Base-by-base conservation (phyloP, 2,113 vertebrate species). In the Ammodytes dubius region DNA sequence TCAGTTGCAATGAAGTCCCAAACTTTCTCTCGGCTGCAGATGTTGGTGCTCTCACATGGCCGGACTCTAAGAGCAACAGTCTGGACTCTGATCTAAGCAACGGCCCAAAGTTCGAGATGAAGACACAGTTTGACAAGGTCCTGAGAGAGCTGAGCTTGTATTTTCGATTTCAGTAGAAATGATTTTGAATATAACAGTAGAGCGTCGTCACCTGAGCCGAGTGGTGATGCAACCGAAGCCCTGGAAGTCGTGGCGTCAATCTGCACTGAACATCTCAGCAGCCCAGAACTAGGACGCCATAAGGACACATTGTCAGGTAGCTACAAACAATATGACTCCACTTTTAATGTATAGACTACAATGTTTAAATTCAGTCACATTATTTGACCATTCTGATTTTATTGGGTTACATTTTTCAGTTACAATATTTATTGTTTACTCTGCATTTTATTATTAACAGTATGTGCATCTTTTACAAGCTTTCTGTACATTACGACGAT, bases 91-190 rank as follows among this genome's bases (percentile, higher is more conserved):
- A 93, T 89, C 56, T 77, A 77, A 89, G 83, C 67, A 70, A 64
- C 70, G 66, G 60, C 56, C 77, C 83, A 0, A 65, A 94, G 87
- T 96, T 96, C 88, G 95, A 96, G 83, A 92, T 96, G 93, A 97
- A 95, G 79, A 91, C 90, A 56, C 87, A 95, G 77, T 97, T 97
- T 70, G 92, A 96, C 93, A 84, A 93, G 79, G 97, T 98, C 37
- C 73, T 98, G 70, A 91, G 95, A 89, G 96, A 97, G 86, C 93
- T 97, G 82, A 83, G 0, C 35, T 86, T 95, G 84, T 97, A 95
- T 93, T 96, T 97, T 82, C n/a, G 91, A 96, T 75, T 96, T 97
- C 89, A 95, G 94, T 45, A 49, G 13, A 39, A 70, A 4, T 37
- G 87, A 90, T 10, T 73, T 81, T 19, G 46, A 52, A 19, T 52